Evolutionary conservation across 2,888 invertebrate genomes (phyloP).

Genomic region (Ormyrus thymus): DNA sequence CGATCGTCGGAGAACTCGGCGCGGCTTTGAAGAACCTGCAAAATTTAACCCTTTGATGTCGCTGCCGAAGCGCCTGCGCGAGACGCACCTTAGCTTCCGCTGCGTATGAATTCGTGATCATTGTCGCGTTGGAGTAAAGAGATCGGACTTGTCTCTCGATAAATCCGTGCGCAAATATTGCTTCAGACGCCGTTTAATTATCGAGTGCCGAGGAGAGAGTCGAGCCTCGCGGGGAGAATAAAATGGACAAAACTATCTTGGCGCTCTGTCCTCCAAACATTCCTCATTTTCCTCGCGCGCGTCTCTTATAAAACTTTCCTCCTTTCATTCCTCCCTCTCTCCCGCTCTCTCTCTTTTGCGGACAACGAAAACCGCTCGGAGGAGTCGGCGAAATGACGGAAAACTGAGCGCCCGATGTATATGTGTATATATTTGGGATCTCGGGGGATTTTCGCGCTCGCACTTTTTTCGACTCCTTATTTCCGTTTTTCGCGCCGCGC

Average conservation of each 20-base stretch:
- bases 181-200: not conserved
- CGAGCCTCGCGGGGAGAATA: not conserved
- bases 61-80: too few relatives aligned
- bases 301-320: conserved; percentile 36
- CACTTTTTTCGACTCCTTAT: conserved; percentile 54
- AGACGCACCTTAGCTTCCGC: too few relatives aligned
- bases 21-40: too few relatives aligned
- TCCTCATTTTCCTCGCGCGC: conserved; percentile 34
- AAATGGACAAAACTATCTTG: not conserved
- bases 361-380: conserved; percentile 28
- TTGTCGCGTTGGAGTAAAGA: too few relatives aligned
- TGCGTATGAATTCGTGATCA: too few relatives aligned
- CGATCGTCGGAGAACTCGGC: not conserved
- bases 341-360: not conserved
- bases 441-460: conserved; percentile 48
- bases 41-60: too few relatives aligned
- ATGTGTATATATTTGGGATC: conserved; percentile 30
- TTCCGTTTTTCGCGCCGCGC: conserved; percentile 41
- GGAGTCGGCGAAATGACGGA: conserved; percentile 11
- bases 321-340: conserved; percentile 7
- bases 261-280: conserved; percentile 1
- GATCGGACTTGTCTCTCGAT: too few relatives aligned
- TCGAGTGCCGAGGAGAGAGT: not conserved
- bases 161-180: not conserved
- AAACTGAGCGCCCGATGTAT: not conserved